Percentiles rank a stretch among this genome's conserved stretches.
phyloP scores from a whole-genome alignment of 2,888 invertebrate genomes.

The Tenthredo notha region DNA sequence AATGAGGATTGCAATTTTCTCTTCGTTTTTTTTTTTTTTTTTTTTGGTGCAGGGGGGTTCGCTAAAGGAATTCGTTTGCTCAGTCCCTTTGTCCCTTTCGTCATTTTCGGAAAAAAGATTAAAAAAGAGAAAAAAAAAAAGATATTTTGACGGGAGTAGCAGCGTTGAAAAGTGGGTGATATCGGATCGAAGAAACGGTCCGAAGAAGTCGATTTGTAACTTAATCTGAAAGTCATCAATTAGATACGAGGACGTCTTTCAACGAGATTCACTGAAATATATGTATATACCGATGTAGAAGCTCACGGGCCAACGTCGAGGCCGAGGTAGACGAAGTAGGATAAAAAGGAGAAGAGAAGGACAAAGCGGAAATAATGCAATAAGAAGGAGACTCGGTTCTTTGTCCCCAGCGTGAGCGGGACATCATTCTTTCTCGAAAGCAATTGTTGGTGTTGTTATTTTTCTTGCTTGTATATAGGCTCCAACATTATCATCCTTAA shows the following conservation, averaged over 20 bases:
- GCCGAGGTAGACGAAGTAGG: slow-evolving; percentile 11
- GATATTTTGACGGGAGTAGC: not conserved
- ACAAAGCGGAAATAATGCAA: slow-evolving; percentile 53
- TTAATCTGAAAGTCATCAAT: slow-evolving; percentile 53
- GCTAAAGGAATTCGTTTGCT: not conserved
- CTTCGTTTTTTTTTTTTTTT: not conserved
- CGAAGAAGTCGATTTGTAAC: slow-evolving; percentile 54
- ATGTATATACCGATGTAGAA: not conserved
- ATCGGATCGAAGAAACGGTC: slow-evolving; percentile 24
- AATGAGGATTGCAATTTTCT: not conserved
- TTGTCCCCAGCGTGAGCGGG: slow-evolving; percentile 52
- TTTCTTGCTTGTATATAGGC: not conserved
- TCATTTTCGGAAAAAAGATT: not conserved
- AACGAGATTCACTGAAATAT: slow-evolving; percentile 22
- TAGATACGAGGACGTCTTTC: slow-evolving; percentile 33
- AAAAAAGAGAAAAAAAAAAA: not conserved
- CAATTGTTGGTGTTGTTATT: slow-evolving; percentile 49
- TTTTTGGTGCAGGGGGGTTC: not conserved
- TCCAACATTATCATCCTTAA: not conserved
- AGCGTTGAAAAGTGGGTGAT: slow-evolving; percentile 9
- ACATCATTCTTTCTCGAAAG: slow-evolving; percentile 55
- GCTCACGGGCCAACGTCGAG: not conserved
- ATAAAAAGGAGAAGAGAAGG: slow-evolving; percentile 6
- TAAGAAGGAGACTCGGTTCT: slow-evolving; percentile 54
- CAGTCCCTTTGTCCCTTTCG: not conserved